These are phyloP conservation scores for Rhodinocichla rosea DNA, from an alignment of 2,113 vertebrate genomes.

Conservation along the genomic window DNA sequence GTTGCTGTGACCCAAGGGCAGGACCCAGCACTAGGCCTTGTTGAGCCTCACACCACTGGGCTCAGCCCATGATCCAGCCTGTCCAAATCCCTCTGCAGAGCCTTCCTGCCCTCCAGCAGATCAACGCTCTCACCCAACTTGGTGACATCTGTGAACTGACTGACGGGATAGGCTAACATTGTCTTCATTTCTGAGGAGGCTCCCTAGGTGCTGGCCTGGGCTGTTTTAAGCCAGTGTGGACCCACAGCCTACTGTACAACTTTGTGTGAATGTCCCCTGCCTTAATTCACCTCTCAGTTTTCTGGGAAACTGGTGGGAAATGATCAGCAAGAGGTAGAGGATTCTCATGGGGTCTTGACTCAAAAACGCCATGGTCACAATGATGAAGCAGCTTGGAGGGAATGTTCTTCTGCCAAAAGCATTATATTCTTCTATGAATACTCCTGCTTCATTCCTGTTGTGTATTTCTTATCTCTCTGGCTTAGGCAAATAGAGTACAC, in stretches of 20 bases:
- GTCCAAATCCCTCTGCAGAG: neutral
- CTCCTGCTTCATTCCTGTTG: neutral
- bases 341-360: neutral
- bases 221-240: neutral
- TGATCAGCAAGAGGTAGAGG: neutral
- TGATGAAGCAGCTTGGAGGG: neutral
- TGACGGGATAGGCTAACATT: neutral
- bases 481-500: neutral
- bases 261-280: neutral
- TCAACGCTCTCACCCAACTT: neutral
- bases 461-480: neutral
- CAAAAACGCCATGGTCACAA: neutral
- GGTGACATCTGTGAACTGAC: rapidly evolving
- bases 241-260: neutral
- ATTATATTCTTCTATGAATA: neutral
- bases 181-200: neutral
- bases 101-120: neutral
- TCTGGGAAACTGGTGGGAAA: neutral
- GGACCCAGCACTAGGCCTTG: neutral
- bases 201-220: neutral
- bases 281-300: neutral
- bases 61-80: neutral
- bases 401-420: neutral
- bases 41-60: neutral
- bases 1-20: neutral